Evolutionary conservation across 1,140 invertebrate genomes (phyloP).

Genomic region (Meloidogyne chitwoodi): DNA sequence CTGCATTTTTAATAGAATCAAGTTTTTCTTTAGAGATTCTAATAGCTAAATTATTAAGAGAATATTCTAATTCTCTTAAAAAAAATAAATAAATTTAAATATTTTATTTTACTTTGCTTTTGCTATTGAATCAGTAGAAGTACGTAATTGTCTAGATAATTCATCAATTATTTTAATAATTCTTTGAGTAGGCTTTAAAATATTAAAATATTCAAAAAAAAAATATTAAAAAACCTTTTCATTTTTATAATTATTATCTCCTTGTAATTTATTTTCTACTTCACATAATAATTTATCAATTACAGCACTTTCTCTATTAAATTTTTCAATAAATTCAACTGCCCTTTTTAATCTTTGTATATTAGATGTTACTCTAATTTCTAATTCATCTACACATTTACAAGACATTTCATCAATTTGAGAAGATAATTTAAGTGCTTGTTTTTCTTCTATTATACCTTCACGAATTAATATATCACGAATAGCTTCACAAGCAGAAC

Average conservation of each 20-base stretch:
- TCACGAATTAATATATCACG: constrained; percentile 46
- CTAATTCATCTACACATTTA: constrained; percentile 30
- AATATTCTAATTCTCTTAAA: constrained; percentile 31
- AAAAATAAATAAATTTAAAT: neutral
- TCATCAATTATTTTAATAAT: constrained; percentile 10
- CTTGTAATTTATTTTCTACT: constrained; percentile 25
- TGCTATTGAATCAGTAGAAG: constrained; percentile 20
- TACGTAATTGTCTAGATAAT: constrained; percentile 26
- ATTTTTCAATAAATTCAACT: constrained; percentile 32
- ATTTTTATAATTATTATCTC: neutral
- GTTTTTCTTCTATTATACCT: constrained; percentile 43
- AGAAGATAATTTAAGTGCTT: constrained; percentile 30
- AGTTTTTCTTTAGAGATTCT: constrained; percentile 26
- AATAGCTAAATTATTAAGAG: constrained; percentile 40
- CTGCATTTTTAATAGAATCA: constrained; percentile 13
- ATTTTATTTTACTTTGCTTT: constrained; percentile 24
- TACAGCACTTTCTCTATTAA: constrained; percentile 32
- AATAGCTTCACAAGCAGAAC: constrained; percentile 35
- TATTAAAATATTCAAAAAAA: neutral
- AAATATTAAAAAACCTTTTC: neutral
- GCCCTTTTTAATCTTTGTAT: constrained; percentile 36
- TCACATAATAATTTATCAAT: constrained; percentile 31
- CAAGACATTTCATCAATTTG: constrained; percentile 18
- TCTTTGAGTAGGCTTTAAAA: neutral
- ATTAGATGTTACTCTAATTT: constrained; percentile 22